Base-by-base conservation (phyloP, 1,140 invertebrate genomes). In the Brachionus paranguensis region DNA sequence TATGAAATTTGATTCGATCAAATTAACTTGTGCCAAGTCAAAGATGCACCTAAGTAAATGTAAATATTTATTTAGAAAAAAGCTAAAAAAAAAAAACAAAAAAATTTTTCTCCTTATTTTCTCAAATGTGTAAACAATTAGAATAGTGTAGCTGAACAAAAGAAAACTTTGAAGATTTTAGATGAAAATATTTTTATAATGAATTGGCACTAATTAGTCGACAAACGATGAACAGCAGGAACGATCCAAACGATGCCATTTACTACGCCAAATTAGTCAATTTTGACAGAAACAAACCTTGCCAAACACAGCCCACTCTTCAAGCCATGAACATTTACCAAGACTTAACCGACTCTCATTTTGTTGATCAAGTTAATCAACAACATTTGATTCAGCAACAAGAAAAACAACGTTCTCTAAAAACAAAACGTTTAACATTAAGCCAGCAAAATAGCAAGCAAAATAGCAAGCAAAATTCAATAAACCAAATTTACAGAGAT, bases 361-460 rank as follows among this genome's bases (percentile, higher is more conserved):
- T 41, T 72, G 68, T 72, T 72, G 37, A 72, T 72, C 41, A 37
- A 72, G 17, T 43, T 41, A 72, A 72, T 72, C 68, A 72, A 72
- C 68, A 72, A 72, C 68, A 72, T 33, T 60, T 60, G 53, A 60
- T 60, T 60, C 65, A 68, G 33, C 65, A 68, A 68, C 65, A 68
- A 68, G 27, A 68, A 68, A 33, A 33, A 33, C 65, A 68, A 72
- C 68, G 17, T 41, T 43, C 33, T 43, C 68, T 72, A 17, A 72
- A 72, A 72, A 72, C 68, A 72, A 72, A 72, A 43, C 68, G 68
- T 72, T 72, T 72, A 72, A 17, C 68, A 72, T 72, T 72, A 72
- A 72, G 41, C 37, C 68, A 72, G 10, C 68, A 45, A 72, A 72
- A 72, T 43, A 72, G 41, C 68, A 72, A 72, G 68, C 68, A 41